Evolutionary conservation across 1,140 invertebrate species (phyloP), one percentile per base, ranked within the genome.

Genomic region (Luehdorfia chinensis): DNA sequence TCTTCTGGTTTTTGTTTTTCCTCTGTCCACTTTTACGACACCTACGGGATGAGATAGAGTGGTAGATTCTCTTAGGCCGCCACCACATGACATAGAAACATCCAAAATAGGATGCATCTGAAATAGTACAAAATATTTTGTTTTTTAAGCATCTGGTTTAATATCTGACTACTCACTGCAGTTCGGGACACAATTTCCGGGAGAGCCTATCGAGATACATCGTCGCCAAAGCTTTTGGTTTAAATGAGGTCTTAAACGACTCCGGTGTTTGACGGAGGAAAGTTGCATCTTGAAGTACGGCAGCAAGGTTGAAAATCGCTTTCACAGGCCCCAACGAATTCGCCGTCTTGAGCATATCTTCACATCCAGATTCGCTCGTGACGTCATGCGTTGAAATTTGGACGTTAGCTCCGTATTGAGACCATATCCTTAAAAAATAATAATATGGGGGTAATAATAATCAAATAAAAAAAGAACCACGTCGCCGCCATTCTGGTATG

Each of bases 221-320:
- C 0, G 92, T 92, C 1, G 90, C 90, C 7, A 76, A 19, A 1
- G 90, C 89, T 80, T 93, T 93, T 0, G 91, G 90, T 1, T 68
- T 85, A 25, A 88, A 87, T 1, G 89, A 90, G 9, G 75, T 84
- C 19, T 60, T 57, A 59, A 92, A 93, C 7, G 84, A 87, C 47
- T 91, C 88, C 11, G 64, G 63, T 0, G 86, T 91, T 75, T 92
- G 91, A 56, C 92, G 92, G 62, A 89, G 84, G 59, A 93, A 90
- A 9, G 91, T 67, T 3, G 77, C 84, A 60, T 93, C 92, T 31
- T 87, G 88, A 1, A 93, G 64, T 0, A 92, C 87, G 62, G 94
- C 92, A 14, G 94, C 94, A 33, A 96, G 84, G 73, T 96, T 94
- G 80, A 96, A 96, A 34, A 96, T 91, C 21, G 92, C 94, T n/a